Evolutionary conservation across 2,888 invertebrate species (phyloP).

Genomic region (Tachina lurida): DNA sequence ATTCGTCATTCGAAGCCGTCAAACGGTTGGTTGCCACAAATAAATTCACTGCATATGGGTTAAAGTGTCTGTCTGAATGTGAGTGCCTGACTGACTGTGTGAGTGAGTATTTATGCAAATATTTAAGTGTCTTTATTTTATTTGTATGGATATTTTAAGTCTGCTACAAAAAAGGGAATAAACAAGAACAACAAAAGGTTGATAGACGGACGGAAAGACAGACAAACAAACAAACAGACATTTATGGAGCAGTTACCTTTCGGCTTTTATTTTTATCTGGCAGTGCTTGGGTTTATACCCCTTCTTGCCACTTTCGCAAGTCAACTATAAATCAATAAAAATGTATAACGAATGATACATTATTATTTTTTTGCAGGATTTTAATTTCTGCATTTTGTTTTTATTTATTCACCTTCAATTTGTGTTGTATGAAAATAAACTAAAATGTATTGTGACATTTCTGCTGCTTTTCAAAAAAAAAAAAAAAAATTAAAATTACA

Average conservation of each 20-base stretch:
- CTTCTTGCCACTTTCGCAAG: neutral
- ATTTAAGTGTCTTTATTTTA: constrained; percentile 27
- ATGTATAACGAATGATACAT: constrained; percentile 56
- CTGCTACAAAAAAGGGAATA: constrained; percentile 37
- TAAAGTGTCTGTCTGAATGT: constrained; percentile 14
- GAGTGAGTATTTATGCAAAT: constrained; percentile 50
- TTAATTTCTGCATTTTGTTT: constrained; percentile 28
- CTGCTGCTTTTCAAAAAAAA: constrained; percentile 21
- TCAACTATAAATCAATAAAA: constrained; percentile 59
- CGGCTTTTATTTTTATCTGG: constrained; percentile 16
- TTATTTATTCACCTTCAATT: constrained; percentile 64
- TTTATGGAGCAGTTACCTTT: constrained; percentile 45
- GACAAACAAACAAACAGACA: neutral
- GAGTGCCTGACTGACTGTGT: constrained; percentile 1
- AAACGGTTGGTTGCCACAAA: constrained; percentile 47
- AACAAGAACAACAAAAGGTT: neutral
- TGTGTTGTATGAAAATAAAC: constrained; percentile 23
- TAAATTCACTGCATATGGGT: constrained; percentile 38
- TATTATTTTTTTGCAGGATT: constrained; percentile 3
- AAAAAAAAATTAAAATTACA: neutral
- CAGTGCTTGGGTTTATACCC: neutral
- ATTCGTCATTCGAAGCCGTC: constrained; percentile 39
- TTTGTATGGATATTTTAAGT: constrained; percentile 36
- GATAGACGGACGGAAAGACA: neutral
- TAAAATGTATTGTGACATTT: constrained; percentile 48